These are phyloP conservation scores for Sardina pilchardus DNA, from an alignment of 2,113 vertebrate genomes.

Conservation along the genomic window DNA sequence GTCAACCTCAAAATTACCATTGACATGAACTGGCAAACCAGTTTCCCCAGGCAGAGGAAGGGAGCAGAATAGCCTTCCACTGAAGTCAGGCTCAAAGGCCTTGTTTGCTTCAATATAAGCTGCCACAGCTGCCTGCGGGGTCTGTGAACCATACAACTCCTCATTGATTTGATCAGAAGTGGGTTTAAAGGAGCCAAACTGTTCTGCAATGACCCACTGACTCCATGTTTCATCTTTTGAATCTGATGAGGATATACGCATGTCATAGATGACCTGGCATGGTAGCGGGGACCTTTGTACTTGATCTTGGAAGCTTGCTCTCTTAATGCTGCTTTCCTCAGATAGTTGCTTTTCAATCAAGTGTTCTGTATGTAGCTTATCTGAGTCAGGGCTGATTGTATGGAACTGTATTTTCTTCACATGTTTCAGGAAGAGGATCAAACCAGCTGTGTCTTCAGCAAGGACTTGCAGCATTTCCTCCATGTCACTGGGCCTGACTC, in stretches of 20 bases:
- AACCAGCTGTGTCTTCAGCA: constrained; percentile 67
- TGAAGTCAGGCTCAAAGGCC: not conserved
- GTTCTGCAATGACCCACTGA: constrained; percentile 72
- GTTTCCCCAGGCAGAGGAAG: constrained; percentile 75
- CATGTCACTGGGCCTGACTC: constrained; percentile 63
- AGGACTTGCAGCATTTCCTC: constrained; percentile 55
- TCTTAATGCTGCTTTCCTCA: constrained; percentile 34
- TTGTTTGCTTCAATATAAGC: constrained; percentile 52
- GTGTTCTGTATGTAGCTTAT: constrained; percentile 43
- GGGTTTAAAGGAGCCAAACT: constrained; percentile 59
- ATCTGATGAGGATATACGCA: constrained; percentile 60
- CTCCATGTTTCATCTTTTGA: constrained; percentile 39
- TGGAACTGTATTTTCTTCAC: constrained; percentile 72
- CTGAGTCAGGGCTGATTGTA: constrained; percentile 60
- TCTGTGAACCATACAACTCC: constrained; percentile 24
- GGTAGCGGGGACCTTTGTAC: constrained; percentile 48
- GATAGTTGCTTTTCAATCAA: constrained; percentile 61
- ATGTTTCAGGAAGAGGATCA: constrained; percentile 79
- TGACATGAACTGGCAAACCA: constrained; percentile 80
- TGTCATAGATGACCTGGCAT: constrained; percentile 58
- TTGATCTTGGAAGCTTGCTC: constrained; percentile 56
- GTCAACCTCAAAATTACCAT: constrained; percentile 81
- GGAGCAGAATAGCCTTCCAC: constrained; percentile 75
- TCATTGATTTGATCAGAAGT: not conserved
- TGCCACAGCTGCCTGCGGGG: constrained; percentile 75